A percentile compares a stretch with the other conserved stretches of the same genome.
These are phyloP conservation scores for Cepphus grylle DNA, from an alignment of 2,113 vertebrate species.

Conservation along the genomic window DNA sequence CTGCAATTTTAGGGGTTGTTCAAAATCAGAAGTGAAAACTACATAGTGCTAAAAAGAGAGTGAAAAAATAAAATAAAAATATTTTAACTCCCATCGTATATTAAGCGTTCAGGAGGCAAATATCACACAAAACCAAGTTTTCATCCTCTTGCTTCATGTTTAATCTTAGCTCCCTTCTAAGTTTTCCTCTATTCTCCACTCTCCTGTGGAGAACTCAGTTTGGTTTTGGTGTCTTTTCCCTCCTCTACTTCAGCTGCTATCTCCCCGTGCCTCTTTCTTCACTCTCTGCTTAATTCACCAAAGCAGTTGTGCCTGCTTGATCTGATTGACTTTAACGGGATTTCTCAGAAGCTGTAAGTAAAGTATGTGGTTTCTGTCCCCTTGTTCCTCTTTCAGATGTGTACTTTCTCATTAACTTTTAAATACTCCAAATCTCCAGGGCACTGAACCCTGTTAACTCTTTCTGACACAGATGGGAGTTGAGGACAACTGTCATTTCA, in stretches of 20 bases:
- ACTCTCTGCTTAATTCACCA: slow-evolving; percentile 10
- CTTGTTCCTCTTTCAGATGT: not conserved
- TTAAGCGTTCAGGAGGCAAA: not conserved
- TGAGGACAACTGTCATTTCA: not conserved
- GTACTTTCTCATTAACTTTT: slow-evolving; percentile 40
- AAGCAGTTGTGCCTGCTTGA: slow-evolving; percentile 20
- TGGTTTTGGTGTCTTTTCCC: not conserved
- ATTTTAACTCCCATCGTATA: not conserved
- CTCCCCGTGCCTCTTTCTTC: not conserved
- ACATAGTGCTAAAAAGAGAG: not conserved
- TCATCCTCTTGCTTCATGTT: not conserved
- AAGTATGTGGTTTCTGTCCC: not conserved
- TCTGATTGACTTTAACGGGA: slow-evolving; percentile 40
- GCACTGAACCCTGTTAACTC: not conserved
- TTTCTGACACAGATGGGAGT: not conserved
- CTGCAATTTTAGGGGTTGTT: not conserved
- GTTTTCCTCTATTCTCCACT: not conserved
- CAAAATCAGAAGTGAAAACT: not conserved
- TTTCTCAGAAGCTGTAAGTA: slow-evolving; percentile 26
- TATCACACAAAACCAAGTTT: not conserved
- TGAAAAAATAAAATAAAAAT: not conserved
- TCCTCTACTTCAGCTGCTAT: not conserved
- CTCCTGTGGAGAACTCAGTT: not conserved
- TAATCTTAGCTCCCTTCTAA: not conserved
- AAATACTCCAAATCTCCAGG: slow-evolving; percentile 8